These are phyloP conservation scores for Nanger granti DNA, from an alignment of 2,113 vertebrate genomes.

Conservation along the genomic window DNA sequence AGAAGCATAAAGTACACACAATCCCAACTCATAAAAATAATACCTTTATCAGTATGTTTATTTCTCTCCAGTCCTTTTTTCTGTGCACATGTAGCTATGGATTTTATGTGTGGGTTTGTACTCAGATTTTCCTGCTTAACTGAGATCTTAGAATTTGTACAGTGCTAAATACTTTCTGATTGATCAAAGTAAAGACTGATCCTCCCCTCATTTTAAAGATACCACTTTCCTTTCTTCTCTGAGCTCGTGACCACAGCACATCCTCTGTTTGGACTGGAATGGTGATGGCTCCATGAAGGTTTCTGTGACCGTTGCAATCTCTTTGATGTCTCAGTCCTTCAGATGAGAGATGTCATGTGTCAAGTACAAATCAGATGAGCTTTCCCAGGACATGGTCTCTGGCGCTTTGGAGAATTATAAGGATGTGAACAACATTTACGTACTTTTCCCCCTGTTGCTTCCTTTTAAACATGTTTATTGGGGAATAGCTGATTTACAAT, in stretches of 20 bases:
- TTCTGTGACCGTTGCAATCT: not conserved
- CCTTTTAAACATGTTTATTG: not conserved
- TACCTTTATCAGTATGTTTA: rapidly evolving
- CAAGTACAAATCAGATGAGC: not conserved
- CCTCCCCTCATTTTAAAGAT: not conserved
- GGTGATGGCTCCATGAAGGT: rapidly evolving
- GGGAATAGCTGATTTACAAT: not conserved
- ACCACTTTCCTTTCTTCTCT: not conserved
- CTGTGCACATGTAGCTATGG: not conserved
- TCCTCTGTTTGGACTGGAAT: too few species aligned
- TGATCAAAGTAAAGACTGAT: not conserved
- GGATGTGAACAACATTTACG: not conserved
- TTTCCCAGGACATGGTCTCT: not conserved
- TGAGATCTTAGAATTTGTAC: not conserved
- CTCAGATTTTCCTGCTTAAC: not conserved
- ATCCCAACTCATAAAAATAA: not conserved
- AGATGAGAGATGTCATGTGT: not conserved
- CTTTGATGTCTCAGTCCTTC: not conserved
- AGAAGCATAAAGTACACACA: not conserved
- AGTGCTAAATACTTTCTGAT: not conserved
- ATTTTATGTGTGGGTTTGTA: not conserved
- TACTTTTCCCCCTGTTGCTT: not conserved
- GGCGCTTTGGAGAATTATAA: not conserved
- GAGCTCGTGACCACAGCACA: not conserved
- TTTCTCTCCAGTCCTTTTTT: not conserved